A percentile compares a stretch with the other conserved stretches of the same genome.
Conservation (phyloP, 2,113 vertebrate species). For the Ovibos moschatus region DNA sequence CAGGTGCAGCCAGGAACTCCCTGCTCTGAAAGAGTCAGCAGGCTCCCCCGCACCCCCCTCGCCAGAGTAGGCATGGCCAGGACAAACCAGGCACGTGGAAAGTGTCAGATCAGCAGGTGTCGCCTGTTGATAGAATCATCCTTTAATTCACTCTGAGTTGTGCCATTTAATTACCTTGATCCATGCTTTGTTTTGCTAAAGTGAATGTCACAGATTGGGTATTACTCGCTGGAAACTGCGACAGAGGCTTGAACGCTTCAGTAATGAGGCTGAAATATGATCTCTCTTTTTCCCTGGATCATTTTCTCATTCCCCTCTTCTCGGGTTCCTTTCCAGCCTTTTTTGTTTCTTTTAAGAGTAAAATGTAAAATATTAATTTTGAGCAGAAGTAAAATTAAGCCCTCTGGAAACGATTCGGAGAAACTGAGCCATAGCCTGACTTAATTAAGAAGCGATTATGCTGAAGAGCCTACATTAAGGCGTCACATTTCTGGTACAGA, state of each 20-base stretch:
- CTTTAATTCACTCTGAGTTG: constrained; percentile 63
- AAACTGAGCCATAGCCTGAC: constrained; percentile 78
- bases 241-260: constrained; percentile 10
- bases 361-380: constrained; percentile 82
- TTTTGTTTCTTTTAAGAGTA: constrained; percentile 64
- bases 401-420: constrained; percentile 76
- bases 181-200: constrained; percentile 77
- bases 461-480: constrained; percentile 65
- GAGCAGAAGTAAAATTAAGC: constrained; percentile 81
- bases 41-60: background rate
- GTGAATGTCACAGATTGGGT: constrained; percentile 70
- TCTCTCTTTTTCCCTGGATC: constrained; percentile 28
- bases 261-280: constrained; percentile 65
- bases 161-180: constrained; percentile 73
- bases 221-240: constrained; percentile 69
- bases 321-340: background rate
- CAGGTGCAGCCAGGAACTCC: fast-evolving
- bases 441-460: constrained; percentile 84
- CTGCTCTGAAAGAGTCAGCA: fast-evolving
- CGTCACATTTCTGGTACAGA: background rate
- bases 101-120: background rate
- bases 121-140: constrained; percentile 47
- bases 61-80: fast-evolving
- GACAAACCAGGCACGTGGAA: background rate
- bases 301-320: background rate